Conservation (phyloP, 2,113 vertebrate genomes). For the Tachysurus vachellii region DNA sequence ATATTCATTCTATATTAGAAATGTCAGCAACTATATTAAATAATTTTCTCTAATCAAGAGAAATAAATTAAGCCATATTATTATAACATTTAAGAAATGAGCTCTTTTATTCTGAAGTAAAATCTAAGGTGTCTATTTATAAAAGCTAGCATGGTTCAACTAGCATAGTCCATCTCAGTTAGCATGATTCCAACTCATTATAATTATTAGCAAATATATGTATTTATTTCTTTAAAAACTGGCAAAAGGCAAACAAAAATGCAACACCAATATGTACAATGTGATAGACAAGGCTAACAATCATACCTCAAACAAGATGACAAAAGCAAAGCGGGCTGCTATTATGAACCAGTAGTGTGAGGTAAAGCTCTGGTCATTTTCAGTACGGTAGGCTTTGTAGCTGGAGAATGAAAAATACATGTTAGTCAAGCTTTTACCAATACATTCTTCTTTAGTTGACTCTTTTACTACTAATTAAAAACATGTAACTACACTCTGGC, state of each 20-base stretch:
- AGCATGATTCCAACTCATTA: neutral
- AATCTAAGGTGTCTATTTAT: neutral
- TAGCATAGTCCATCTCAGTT: neutral
- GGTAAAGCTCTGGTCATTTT: slow-evolving; percentile 73
- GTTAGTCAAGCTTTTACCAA: neutral
- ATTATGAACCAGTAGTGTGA: slow-evolving; percentile 87
- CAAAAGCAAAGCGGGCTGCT: slow-evolving; percentile 84
- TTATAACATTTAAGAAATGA: neutral
- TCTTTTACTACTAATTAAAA: neutral
- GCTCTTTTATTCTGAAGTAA: neutral
- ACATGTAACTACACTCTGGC: neutral
- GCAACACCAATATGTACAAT: neutral
- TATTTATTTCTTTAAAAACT: neutral
- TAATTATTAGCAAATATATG: neutral
- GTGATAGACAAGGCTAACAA: neutral
- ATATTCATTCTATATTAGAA: neutral
- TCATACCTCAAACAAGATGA: slow-evolving; percentile 89
- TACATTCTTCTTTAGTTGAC: neutral
- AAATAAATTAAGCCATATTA: neutral
- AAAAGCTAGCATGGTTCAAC: too few species aligned
- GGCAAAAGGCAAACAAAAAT: neutral
- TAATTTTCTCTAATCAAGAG: neutral
- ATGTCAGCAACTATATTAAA: neutral
- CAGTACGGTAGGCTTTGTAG: slow-evolving; percentile 85
- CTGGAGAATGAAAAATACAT: slow-evolving; percentile 63